phyloP scores from a whole-genome alignment of 2,888 invertebrate genomes.

The Sinhomidia bicolor region DNA sequence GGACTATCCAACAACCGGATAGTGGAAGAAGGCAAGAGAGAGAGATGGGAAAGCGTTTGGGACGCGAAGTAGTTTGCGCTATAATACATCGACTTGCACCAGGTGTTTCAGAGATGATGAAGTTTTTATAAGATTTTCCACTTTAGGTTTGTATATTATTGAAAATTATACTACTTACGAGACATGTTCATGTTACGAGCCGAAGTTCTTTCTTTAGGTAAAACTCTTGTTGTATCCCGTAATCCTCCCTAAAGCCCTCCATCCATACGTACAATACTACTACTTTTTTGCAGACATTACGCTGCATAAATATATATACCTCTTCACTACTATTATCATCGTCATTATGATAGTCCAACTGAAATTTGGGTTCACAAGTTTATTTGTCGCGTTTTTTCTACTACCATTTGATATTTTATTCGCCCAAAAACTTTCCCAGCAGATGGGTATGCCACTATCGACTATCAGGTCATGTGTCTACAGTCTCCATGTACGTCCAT shows the following conservation, averaged over 20 bases:
- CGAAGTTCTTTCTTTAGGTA: conserved; percentile 9
- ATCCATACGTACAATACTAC: background rate
- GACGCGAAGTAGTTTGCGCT: background rate
- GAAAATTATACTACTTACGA: conserved; percentile 39
- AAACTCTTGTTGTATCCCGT: conserved; percentile 19
- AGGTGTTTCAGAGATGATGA: conserved; percentile 54
- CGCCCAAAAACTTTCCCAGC: too few species aligned
- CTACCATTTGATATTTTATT: too few species aligned
- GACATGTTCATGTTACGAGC: conserved; percentile 4
- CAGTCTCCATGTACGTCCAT: too few species aligned
- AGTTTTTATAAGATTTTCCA: conserved; percentile 43
- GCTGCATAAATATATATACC: background rate
- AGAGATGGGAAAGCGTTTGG: too few species aligned
- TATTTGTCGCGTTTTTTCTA: background rate
- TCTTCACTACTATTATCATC: background rate
- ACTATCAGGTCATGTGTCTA: background rate
- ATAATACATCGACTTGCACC: conserved; percentile 24
- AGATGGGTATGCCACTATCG: background rate
- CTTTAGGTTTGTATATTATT: conserved; percentile 31
- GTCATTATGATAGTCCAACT: background rate
- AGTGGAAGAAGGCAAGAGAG: too few species aligned
- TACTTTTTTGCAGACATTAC: background rate
- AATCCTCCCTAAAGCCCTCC: conserved; percentile 51
- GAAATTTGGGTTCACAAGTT: background rate
- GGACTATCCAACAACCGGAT: too few species aligned